phyloP scores from a whole-genome alignment of 2,888 invertebrate genomes.

The Pristionchus japonicus region DNA sequence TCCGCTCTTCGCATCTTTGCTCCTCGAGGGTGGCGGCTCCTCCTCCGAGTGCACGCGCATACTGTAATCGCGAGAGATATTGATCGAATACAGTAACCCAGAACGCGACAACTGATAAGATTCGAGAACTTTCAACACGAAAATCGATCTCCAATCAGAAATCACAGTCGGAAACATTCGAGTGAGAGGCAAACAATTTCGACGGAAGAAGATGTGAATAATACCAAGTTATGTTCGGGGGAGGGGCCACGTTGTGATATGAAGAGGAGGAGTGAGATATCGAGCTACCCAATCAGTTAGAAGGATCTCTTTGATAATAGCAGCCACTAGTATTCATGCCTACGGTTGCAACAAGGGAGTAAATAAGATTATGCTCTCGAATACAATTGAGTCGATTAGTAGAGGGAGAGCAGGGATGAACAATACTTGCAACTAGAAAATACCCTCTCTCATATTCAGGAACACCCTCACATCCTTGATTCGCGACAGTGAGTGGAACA shows the following conservation, averaged over 20 bases:
- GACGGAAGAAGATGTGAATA: not conserved
- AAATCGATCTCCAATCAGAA: not conserved
- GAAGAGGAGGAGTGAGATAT: not conserved
- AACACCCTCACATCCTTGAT: not conserved
- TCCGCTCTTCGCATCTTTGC: not conserved
- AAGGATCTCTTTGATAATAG: not conserved
- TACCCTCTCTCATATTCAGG: not conserved
- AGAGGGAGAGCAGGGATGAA: not conserved
- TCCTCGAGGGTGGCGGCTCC: constrained; percentile 33
- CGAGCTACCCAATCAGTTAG: not conserved
- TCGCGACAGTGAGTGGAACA: not conserved
- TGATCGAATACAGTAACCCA: not conserved
- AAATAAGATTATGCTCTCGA: not conserved
- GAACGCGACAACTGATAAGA: not conserved
- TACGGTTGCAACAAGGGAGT: not conserved
- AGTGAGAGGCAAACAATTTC: not conserved
- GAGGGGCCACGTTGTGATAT: not conserved
- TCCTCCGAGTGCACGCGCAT: constrained; percentile 46
- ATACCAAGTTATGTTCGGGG: not conserved
- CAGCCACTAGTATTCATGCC: not conserved
- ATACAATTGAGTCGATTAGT: not conserved
- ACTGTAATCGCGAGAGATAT: not conserved
- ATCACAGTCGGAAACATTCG: not conserved
- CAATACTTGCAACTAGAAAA: not conserved
- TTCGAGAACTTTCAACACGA: not conserved